Evolutionary conservation across 2,113 vertebrate species (phyloP).

Genomic region (Triplophysa siluroides): DNA sequence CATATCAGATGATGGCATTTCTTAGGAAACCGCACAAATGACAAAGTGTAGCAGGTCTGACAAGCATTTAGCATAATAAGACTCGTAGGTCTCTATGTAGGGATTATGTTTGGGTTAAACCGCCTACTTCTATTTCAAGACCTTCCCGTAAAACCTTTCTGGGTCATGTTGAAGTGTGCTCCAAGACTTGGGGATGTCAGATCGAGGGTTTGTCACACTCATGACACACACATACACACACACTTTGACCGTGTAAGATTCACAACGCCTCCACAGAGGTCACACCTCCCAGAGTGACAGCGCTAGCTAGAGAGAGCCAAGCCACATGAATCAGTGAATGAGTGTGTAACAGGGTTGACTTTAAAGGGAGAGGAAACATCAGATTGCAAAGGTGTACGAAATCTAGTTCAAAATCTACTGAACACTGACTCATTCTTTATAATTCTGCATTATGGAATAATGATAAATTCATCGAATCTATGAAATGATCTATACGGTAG

Average conservation of each 20-base stretch:
- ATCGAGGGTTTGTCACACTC: constrained; percentile 17
- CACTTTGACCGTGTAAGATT: not conserved
- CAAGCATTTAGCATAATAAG: not conserved
- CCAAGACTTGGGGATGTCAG: constrained; percentile 26
- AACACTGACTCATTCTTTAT: too few species aligned
- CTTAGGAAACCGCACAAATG: not conserved
- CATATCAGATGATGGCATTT: not conserved
- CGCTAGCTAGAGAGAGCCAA: not conserved
- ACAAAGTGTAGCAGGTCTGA: not conserved
- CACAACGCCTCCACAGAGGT: constrained; percentile 14
- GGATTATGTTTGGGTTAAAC: constrained; percentile 24
- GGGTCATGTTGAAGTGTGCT: constrained; percentile 10
- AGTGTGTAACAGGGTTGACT: constrained; percentile 23
- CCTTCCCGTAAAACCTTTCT: constrained; percentile 20
- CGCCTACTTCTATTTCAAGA: constrained; percentile 29
- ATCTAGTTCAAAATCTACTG: too few species aligned
- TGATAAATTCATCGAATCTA: too few species aligned
- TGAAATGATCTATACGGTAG: too few species aligned
- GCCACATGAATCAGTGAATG: constrained; percentile 21
- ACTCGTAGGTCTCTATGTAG: constrained; percentile 29
- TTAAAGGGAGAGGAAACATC: not conserved
- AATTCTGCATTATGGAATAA: too few species aligned
- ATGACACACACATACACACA: not conserved
- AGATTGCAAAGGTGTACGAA: not conserved
- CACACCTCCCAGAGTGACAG: constrained; percentile 29